phyloP scores from a whole-genome alignment of 1,140 invertebrate species.

The Philotrypesis tridentata region DNA sequence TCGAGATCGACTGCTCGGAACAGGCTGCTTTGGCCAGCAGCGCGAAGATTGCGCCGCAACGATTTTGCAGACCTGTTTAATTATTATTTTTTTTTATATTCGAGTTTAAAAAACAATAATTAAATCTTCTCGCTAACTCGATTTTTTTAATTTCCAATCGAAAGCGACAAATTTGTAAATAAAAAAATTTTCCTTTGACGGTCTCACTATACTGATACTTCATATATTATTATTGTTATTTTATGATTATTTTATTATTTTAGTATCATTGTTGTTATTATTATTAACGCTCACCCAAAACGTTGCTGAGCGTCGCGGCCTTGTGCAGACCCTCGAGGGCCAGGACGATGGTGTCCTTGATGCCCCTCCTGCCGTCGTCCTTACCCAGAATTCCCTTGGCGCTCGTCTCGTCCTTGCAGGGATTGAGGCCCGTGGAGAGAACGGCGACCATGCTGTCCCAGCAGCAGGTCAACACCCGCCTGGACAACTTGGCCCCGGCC shows the following conservation, averaged over 20 bases:
- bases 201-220: too few relatives aligned
- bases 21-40: conserved; percentile 86
- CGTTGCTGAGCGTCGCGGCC: conserved; percentile 84
- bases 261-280: too few relatives aligned
- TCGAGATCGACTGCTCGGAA: conserved; percentile 76
- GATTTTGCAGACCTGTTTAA: conserved; percentile 82
- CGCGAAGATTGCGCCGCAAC: conserved; percentile 87
- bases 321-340: conserved; percentile 90
- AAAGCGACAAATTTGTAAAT: too few relatives aligned
- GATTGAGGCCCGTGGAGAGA: conserved; percentile 83
- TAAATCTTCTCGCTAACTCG: too few relatives aligned
- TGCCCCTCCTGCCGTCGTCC: conserved; percentile 76
- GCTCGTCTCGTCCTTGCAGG: conserved; percentile 68
- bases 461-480: conserved; percentile 88
- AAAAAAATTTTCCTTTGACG: too few relatives aligned
- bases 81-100: too few relatives aligned
- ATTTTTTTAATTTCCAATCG: too few relatives aligned
- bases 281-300: conserved; percentile 78
- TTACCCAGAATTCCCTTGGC: conserved; percentile 68
- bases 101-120: too few relatives aligned
- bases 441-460: conserved; percentile 94
- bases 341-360: conserved; percentile 84
- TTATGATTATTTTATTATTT: too few relatives aligned
- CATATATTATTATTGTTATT: too few relatives aligned
- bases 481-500: conserved; percentile 79